A percentile compares a stretch with the other conserved stretches of the same genome.
Conservation (phyloP, 2,888 invertebrate species). For the Itoplectis maculator region DNA sequence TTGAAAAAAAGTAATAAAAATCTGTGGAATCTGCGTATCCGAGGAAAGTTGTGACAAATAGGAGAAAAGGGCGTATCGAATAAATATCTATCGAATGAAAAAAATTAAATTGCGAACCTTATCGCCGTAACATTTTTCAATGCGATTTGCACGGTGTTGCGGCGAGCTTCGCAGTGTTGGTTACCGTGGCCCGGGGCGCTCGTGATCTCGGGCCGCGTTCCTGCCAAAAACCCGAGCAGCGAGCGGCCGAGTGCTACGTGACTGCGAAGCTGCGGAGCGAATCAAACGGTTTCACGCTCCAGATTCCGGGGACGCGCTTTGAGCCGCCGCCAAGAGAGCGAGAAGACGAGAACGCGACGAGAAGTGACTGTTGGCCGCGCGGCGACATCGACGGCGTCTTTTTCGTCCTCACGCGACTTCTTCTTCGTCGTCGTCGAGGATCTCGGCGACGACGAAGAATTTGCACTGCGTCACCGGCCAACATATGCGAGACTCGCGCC, state of each 20-base stretch:
- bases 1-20: no score
- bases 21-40: no score
- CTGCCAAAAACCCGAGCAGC: constrained; percentile 46
- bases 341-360: constrained; percentile 47
- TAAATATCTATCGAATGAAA: constrained; percentile 7
- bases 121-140: background rate
- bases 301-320: constrained; percentile 75
- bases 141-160: background rate
- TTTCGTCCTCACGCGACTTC: background rate
- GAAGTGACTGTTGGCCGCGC: constrained; percentile 40
- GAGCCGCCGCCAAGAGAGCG: constrained; percentile 57
- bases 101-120: background rate
- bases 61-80: background rate
- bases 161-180: background rate
- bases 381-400: constrained; percentile 23
- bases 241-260: constrained; percentile 72
- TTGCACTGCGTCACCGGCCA: no score
- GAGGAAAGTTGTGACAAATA: background rate
- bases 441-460: constrained; percentile 18
- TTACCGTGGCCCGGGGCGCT: background rate
- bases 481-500: background rate
- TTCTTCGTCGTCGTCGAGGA: constrained; percentile 22
- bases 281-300: constrained; percentile 83
- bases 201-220: constrained; percentile 5
- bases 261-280: constrained; percentile 78